Base-by-base conservation (phyloP, 2,113 vertebrate genomes). In the Ariopsis seemanni region DNA sequence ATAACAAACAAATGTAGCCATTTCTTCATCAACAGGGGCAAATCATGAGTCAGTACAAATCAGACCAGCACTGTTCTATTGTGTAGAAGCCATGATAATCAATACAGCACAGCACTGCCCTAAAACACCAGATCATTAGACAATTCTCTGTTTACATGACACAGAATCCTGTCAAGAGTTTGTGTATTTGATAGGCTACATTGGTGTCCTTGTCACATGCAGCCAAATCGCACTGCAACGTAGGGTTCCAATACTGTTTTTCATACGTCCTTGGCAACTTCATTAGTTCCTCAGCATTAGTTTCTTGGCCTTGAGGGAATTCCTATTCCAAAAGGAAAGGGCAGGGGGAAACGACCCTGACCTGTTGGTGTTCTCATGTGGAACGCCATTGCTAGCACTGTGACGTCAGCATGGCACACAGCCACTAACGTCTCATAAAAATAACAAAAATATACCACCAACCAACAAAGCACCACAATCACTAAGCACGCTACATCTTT, bases 101-200 rank as follows among this genome's bases (percentile, higher is more conserved):
- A 42, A 42, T 42, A 42, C 42, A 90, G 91, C 91, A 71, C 60
- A 86, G 85, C 93, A 95, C 95, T 95, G 94, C 94, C 94, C 89
- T 86, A 57, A 42, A 92, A 72, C 10, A 69, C 79, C 27, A 84
- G 58, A 82, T 85, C 83, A 83, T 71, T 30, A 18, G 20, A 86
- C 50, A 88, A 12, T 9, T 12, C 53, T 83, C 25, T 79, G 65
- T 48, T 72, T 52, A 89, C 81, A 67, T 67, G 62, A 69, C 42
- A 25, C 17, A 18, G 84, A 65, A 67, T 63, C 78, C 79, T 52
- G 48, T 17, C n/a, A 53, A 89, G 85, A 17, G 52, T 83, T 79
- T 20, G 79, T n/a, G 57, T 53, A 74, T 75, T 20, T 87, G 53
- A 65, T n/a, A 9, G 27, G 11, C 69, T 27, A 71, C 71, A 55